Evolutionary conservation across 2,888 invertebrate species (phyloP).

Genomic region (Apamea sordens): DNA sequence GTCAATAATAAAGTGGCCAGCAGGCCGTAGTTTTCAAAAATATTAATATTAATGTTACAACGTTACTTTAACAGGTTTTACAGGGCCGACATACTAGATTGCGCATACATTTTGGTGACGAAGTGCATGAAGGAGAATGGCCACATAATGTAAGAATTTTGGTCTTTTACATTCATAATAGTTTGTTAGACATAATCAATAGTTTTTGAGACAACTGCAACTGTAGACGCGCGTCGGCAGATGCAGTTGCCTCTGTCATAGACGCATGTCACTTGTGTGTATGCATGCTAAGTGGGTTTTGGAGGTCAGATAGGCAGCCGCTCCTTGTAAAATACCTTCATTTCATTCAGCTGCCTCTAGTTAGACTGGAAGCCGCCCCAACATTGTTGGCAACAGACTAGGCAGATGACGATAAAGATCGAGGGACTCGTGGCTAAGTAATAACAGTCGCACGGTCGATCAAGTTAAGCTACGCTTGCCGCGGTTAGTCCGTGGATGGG

Average conservation of each 20-base stretch:
- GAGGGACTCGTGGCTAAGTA: too few species aligned
- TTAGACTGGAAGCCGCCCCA: not conserved
- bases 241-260: too few species aligned
- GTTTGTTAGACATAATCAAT: not conserved
- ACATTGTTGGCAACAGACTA: not conserved
- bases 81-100: slow-evolving; percentile 11
- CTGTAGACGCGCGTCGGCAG: too few species aligned
- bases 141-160: slow-evolving; percentile 71
- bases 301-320: not conserved
- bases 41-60: not conserved
- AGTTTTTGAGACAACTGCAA: too few species aligned
- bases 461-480: too few species aligned
- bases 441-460: too few species aligned
- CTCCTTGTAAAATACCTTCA: not conserved
- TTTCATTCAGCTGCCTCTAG: not conserved
- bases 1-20: not conserved
- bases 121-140: slow-evolving; percentile 65
- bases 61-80: slow-evolving; percentile 24
- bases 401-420: not conserved
- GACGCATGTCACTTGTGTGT: not conserved
- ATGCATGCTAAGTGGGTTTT: not conserved
- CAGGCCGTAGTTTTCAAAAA: not conserved
- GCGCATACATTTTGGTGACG: slow-evolving; percentile 3
- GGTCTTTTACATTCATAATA: not conserved
- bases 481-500: too few species aligned